These are phyloP conservation scores for Halocynthia roretzi DNA, from an alignment of 23 tunicate genomes.

Conservation along the genomic window DNA sequence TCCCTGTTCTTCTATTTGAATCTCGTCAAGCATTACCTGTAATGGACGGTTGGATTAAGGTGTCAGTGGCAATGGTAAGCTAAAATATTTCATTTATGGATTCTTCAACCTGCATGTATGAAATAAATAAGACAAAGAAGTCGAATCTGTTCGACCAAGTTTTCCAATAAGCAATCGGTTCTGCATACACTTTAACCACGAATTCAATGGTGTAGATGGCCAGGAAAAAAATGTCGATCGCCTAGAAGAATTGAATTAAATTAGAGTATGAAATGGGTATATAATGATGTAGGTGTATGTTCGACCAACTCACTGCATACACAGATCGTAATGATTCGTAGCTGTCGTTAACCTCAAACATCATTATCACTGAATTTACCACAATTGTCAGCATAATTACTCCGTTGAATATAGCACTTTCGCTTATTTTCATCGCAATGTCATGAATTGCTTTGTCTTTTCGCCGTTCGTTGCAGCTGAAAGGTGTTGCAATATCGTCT, in stretches of 20 bases:
- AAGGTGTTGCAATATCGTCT: background rate
- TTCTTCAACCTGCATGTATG: conserved; percentile 55
- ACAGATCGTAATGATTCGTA: conserved; percentile 49
- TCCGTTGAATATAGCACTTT: conserved; percentile 67
- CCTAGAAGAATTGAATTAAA: conserved; percentile 16
- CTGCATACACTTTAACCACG: conserved; percentile 65
- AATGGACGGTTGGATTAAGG: background rate
- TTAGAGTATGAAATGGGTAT: background rate
- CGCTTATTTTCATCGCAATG: conserved; percentile 35
- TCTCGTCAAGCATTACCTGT: conserved; percentile 60
- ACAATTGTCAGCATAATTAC: conserved; percentile 58
- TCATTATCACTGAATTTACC: conserved; percentile 67
- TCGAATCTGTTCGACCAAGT: conserved; percentile 75
- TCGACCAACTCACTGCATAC: conserved; percentile 37
- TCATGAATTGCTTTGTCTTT: conserved; percentile 56
- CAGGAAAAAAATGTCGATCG: conserved; percentile 53
- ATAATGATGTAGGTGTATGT: background rate
- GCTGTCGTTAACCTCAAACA: conserved; percentile 79
- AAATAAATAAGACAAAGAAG: conserved; percentile 58
- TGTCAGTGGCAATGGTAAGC: background rate
- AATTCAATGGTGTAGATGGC: conserved; percentile 56
- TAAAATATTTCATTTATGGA: background rate
- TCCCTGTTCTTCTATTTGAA: conserved; percentile 30
- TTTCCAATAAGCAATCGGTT: conserved; percentile 59
- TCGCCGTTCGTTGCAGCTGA: conserved; percentile 48